These are phyloP conservation scores for Drosophila seguyi DNA, from an alignment of 1,140 invertebrate species.

Conservation along the genomic window DNA sequence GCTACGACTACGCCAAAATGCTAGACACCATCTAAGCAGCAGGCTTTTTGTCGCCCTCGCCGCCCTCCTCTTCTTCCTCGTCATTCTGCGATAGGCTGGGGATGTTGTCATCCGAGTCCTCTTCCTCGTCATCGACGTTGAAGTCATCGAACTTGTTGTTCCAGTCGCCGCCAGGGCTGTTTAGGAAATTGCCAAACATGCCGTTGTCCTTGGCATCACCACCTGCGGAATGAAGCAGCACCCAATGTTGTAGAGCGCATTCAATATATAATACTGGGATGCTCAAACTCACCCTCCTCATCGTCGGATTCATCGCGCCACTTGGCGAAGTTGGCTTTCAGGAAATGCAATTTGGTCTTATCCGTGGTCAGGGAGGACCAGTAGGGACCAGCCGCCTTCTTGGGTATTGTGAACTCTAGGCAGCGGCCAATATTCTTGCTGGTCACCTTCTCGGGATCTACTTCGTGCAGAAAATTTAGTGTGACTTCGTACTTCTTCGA, in stretches of 20 bases:
- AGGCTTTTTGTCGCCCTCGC: slow-evolving; percentile 69
- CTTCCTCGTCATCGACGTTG: slow-evolving; percentile 76
- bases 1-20: slow-evolving; percentile 73
- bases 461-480: slow-evolving; percentile 92
- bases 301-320: slow-evolving; percentile 97
- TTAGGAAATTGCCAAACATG: slow-evolving; percentile 64
- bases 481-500: slow-evolving; percentile 94
- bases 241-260: neutral
- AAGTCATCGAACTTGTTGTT: slow-evolving; percentile 80
- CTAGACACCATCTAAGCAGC: slow-evolving; percentile 58
- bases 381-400: slow-evolving; percentile 88
- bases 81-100: slow-evolving; percentile 80
- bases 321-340: slow-evolving; percentile 98
- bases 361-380: slow-evolving; percentile 96
- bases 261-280: neutral
- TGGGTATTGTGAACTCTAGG: slow-evolving; percentile 91
- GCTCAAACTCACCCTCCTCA: slow-evolving; percentile 65
- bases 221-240: neutral
- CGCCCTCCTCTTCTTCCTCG: slow-evolving; percentile 74
- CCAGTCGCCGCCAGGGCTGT: slow-evolving; percentile 63
- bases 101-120: slow-evolving; percentile 80
- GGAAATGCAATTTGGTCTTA: slow-evolving; percentile 96
- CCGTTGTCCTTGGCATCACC: slow-evolving; percentile 63
- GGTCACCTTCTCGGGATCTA: slow-evolving; percentile 92
- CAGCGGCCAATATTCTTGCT: slow-evolving; percentile 90